Evolutionary conservation across 2,113 vertebrate genomes (phyloP), one percentile per base, ranked within the genome.

Genomic region (Clarias gariepinus): DNA sequence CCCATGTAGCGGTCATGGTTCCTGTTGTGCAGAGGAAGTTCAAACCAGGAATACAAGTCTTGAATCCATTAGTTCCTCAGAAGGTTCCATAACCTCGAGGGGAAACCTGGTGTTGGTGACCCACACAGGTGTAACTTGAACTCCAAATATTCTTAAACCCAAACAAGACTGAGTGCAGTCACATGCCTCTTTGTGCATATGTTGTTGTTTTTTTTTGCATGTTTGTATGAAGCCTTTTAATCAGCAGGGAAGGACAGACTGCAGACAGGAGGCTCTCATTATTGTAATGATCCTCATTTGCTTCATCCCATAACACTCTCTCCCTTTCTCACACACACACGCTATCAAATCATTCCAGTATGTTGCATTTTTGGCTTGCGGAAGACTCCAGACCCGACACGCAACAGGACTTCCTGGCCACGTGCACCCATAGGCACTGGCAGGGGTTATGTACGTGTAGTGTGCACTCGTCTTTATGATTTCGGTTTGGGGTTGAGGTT

Each of bases 251-350:
- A 69, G 57, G 74, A 73, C 64, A 57, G 81, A 63, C 83, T 82
- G 58, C 80, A 87, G 83, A 83, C 89, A 85, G 66, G 86, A 88
- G 89, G 84, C 85, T 89, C 80, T 88, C 86, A 88, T 89, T 87
- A 89, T 66, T 66, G 81, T 74, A 88, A 86, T 76, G 80, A 82
- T 84, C 63, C 77, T 84, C 83, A 80, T 69, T 90, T 78, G 53
- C 66, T 36, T 84, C 76, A 82, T 80, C 53, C 68, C 61, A 82
- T 66, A 36, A 52, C 28, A n/a, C 21, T 52, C 47, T 53, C 25
- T n/a, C 74, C 16, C 47, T 53, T 25, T 15, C 25, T 16, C 73
- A 58, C 28, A 53, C 30, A 30, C 25, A 52, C 82, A 78, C 33
- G 66, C 81, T 55, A 73, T 73, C 66, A 73, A 58, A 84, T 84